Conservation (phyloP, 2,797 vertebrate genomes). For the Enteromius argenteus region DNA sequence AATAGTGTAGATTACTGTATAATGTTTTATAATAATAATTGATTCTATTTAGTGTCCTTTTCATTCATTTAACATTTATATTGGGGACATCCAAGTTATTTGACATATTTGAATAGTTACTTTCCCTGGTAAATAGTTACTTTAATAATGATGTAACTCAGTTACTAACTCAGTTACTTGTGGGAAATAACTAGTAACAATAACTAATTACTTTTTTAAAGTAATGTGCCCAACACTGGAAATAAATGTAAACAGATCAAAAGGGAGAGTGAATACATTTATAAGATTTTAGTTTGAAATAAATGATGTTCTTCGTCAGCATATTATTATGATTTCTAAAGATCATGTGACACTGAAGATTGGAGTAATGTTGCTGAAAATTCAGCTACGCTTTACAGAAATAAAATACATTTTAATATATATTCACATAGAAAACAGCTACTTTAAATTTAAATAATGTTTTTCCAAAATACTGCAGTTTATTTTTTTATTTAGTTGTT, state of each 20-base stretch:
- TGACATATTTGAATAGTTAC: too few relatives aligned
- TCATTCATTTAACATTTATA: too few relatives aligned
- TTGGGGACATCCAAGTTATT: too few relatives aligned
- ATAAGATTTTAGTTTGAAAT: neutral
- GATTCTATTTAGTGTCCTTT: too few relatives aligned
- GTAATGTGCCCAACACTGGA: neutral
- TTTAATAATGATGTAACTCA: too few relatives aligned
- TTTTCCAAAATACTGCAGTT: neutral
- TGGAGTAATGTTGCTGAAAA: neutral
- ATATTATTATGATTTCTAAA: neutral
- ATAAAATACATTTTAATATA: fast-evolving
- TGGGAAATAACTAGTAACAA: too few relatives aligned
- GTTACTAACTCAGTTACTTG: too few relatives aligned
- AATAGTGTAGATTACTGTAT: too few relatives aligned
- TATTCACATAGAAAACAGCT: neutral
- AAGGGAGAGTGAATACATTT: neutral
- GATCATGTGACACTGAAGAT: neutral
- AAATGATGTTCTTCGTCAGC: neutral
- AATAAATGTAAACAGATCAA: neutral
- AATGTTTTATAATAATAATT: too few relatives aligned
- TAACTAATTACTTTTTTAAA: too few relatives aligned
- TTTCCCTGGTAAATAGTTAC: too few relatives aligned
- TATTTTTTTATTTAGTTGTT: too few relatives aligned
- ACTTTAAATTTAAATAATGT: neutral
- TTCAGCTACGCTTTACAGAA: neutral